phyloP scores from a whole-genome alignment of 2,888 invertebrate species.

The Palloptera scutellata region DNA sequence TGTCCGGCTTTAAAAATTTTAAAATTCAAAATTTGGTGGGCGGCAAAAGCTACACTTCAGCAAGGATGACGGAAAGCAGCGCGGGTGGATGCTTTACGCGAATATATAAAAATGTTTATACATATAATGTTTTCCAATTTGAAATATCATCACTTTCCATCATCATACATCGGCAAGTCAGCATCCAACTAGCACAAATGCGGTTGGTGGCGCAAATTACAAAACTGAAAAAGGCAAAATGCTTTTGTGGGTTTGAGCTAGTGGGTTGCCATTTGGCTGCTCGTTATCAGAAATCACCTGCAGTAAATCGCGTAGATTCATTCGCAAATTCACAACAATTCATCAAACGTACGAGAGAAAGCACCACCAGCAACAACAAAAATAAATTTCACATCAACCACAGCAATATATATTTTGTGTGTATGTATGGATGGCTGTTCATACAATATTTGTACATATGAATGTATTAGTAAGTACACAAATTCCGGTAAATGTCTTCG shows the following conservation, averaged over 20 bases:
- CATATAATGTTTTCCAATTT: no score
- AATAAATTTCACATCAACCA: not conserved
- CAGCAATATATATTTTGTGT: not conserved
- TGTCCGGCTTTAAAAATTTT: no score
- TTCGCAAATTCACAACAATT: constrained; percentile 11
- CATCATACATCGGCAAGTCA: no score
- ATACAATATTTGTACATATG: not conserved
- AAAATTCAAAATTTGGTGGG: no score
- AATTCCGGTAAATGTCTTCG: not conserved
- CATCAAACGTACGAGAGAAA: not conserved
- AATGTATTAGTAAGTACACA: not conserved
- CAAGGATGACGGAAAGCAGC: no score
- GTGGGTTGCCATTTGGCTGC: not conserved
- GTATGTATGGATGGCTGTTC: not conserved
- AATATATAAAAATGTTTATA: no score
- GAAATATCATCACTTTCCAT: no score
- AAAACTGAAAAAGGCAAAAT: no score
- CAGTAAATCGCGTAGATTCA: constrained; percentile 4
- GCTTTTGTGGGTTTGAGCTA: not conserved
- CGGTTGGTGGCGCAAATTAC: no score
- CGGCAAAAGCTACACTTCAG: no score
- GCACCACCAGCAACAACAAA: not conserved
- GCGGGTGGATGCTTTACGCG: no score
- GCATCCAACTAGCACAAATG: no score
- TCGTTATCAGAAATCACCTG: constrained; percentile 1